Base-by-base conservation (phyloP, 2,113 vertebrate genomes). In the Hemibagrus wyckioides region DNA sequence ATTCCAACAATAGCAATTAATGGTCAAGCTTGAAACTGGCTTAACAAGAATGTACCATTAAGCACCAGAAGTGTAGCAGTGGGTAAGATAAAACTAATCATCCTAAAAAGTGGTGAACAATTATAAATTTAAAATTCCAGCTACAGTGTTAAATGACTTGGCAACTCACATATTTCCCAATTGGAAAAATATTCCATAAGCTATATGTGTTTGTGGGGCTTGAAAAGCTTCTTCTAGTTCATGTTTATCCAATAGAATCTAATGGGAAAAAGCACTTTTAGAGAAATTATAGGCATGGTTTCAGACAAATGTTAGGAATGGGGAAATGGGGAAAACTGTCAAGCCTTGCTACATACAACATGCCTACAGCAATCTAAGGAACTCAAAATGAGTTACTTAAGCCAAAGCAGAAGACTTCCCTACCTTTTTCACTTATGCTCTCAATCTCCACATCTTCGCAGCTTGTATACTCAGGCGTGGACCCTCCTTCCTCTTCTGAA, bases 391-490 rank as follows among this genome's bases (percentile, higher is more conserved):
- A 48, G 7, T 54, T 23, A 41, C 48, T 33, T 67, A 77, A 39
- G 33, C 21, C 54, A 83, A 88, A 85, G 76, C 17, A 36, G 21
- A 28, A 63, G 21, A 57, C 30, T 36, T 80, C 36, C 33, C 95
- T 95, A 99, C 98, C 98, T 96, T 98, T 99, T 96, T 99, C 98
- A 92, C 97, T 98, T 92, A 99, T 95, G 91, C 98, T 98, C 95
- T 99, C 98, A 92, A 99, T 97, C 95, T 99, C 97, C 93, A 98
- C 96, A 92, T 99, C 98, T 95, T 99, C 98, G 93, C 98, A 99
- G 94, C 98, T 99, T 92, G 98, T 99, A 95, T 98, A 99, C 95
- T 99, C 98, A 33, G 98, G 98, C 88, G 98, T 99, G 89, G 98
- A 99, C 92, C 97, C 98, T 88, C 97, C 97, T 95, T 99, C 98